Conservation (phyloP, 1,140 invertebrate genomes). For the Psilanteris sp. region DNA sequence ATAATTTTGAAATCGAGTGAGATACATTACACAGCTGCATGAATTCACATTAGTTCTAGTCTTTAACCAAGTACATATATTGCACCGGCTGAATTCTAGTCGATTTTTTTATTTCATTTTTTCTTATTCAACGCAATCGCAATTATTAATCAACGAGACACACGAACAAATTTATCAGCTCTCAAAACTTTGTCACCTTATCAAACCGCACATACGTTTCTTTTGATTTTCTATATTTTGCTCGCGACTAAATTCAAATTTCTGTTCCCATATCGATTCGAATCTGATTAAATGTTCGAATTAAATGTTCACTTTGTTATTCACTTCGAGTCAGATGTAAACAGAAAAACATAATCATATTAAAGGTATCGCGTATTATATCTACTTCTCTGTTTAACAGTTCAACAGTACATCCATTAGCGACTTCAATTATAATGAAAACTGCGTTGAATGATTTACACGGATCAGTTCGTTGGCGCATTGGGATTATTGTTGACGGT, state of each 20-base stretch:
- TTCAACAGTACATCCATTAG: constrained; percentile 27
- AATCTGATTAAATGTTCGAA: no score
- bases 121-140: no score
- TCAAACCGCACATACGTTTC: no score
- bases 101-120: no score
- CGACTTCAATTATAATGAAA: constrained; percentile 30
- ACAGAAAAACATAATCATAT: constrained; percentile 10
- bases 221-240: no score
- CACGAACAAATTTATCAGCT: no score
- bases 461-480: constrained; percentile 7
- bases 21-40: neutral
- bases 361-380: constrained; percentile 16
- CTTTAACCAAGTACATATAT: no score
- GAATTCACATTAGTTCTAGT: neutral
- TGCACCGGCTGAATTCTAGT: no score
- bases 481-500: constrained; percentile 20
- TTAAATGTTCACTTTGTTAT: neutral
- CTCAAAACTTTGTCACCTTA: no score
- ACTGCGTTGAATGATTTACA: constrained; percentile 34
- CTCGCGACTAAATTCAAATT: no score
- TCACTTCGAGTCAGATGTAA: neutral
- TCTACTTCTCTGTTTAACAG: constrained; percentile 18
- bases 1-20: neutral
- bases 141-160: no score
- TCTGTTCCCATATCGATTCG: no score